Conservation (phyloP, 2,113 vertebrate species). For the Prinia subflava region DNA sequence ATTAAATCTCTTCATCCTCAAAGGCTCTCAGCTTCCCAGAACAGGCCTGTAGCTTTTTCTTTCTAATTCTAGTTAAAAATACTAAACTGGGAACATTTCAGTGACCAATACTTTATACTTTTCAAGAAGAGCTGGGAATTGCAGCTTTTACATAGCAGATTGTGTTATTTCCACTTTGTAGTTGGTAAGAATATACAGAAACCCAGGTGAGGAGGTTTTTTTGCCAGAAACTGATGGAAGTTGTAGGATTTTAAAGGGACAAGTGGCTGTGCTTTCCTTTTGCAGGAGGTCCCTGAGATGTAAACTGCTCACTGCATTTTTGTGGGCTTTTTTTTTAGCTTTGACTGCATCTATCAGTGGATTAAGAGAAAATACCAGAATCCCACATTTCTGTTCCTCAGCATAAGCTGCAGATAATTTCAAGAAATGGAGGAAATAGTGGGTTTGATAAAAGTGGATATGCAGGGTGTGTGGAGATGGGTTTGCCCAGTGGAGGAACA, state of each 20-base stretch:
- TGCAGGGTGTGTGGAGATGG: not conserved
- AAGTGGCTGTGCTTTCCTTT: not conserved
- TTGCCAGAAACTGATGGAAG: not conserved
- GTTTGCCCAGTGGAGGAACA: not conserved
- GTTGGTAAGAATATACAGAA: not conserved
- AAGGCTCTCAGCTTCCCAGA: not conserved
- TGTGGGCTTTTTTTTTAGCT: not conserved
- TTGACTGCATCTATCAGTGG: not conserved
- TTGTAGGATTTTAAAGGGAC: not conserved
- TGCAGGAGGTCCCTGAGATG: not conserved
- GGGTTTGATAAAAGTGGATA: not conserved
- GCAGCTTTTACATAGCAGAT: not conserved
- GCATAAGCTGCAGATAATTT: not conserved
- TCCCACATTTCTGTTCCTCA: not conserved
- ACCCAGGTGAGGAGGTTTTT: not conserved
- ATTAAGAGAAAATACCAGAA: not conserved
- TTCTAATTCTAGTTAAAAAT: not conserved
- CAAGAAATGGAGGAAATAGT: not conserved
- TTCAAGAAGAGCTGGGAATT: not conserved
- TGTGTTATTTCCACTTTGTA: not conserved
- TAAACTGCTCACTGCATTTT: not conserved
- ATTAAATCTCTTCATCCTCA: not conserved
- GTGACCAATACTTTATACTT: not conserved
- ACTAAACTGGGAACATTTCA: not conserved
- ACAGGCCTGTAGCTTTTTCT: not conserved